Base-by-base conservation (phyloP, 2,113 vertebrate genomes). In the Scytalopus superciliaris region DNA sequence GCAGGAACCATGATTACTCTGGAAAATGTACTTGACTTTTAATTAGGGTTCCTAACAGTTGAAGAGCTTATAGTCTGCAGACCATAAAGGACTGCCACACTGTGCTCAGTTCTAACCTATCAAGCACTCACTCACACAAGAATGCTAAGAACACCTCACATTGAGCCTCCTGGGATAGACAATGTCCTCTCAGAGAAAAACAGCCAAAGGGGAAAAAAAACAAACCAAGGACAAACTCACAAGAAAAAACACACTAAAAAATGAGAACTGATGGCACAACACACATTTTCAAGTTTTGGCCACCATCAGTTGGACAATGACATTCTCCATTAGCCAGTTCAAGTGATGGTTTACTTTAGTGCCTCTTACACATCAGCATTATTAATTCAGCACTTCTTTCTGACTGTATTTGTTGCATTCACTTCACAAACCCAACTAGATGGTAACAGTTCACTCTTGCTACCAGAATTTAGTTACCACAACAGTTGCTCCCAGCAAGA, bases 131-230 rank as follows among this genome's bases (percentile, higher is more conserved):
- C 19, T 64, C 69, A 59, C 7, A 42, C 1, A 7, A 68, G 47
- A 94, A 72, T 1, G 1, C 16, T 47, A 68, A 59, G 6, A 79
- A 85, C 19, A 90, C 7, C 35, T 68, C 33, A 53, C 9, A 10
- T 21, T 50, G 28, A 69, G 30, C 31, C 53, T 72, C 23, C 5
- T 39, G 25, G 24, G 40, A 40, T 3, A 73, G 55, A 76, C 11
- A 4, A 19, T 12, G 9, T n/a, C 13, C 21, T 45, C 37, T 53
- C 35, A 22, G 18, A 49, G 45, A 69, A 74, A 80, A 66, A 85
- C 1, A 83, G 11, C 3, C 8, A 60, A 55, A 87, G 33, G 6
- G 4, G 16, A 39, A 68, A 23, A 74, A 47, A 40, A 4, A 0
- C 4, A 6, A 52, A 35, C 1, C n/a, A 60, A 45, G 30, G 83